phyloP scores from a whole-genome alignment of 2,888 invertebrate species.

The Ctenicera cuprea region DNA sequence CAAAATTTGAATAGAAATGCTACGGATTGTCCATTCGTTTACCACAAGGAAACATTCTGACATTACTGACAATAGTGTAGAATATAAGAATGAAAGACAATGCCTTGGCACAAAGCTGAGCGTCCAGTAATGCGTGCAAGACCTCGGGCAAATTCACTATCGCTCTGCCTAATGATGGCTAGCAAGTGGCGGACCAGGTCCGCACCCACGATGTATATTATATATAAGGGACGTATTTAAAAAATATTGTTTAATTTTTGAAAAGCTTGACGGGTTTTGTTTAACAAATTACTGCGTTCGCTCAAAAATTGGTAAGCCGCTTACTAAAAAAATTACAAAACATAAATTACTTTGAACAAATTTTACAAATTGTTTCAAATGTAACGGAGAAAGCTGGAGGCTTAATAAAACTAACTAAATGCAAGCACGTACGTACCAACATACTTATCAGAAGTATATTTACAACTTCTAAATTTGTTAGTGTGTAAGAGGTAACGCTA shows the following conservation, averaged over 20 bases:
- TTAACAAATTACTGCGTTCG: no score
- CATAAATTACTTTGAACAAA: no score
- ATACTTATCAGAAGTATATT: no score
- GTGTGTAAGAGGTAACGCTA: no score
- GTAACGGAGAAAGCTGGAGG: no score
- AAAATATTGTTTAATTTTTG: constrained; percentile 6
- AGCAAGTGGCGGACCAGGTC: constrained; percentile 55
- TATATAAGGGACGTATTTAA: constrained; percentile 51
- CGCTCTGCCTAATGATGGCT: constrained; percentile 58
- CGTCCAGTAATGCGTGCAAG: constrained; percentile 59
- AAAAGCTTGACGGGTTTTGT: no score
- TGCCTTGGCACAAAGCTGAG: constrained; percentile 54
- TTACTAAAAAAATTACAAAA: no score
- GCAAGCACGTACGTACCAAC: no score
- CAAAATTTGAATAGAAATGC: constrained; percentile 24
- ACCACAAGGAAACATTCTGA: constrained; percentile 41
- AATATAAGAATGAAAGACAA: constrained; percentile 57
- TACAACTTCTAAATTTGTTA: no score
- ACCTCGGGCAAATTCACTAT: constrained; percentile 59
- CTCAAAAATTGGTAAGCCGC: no score
- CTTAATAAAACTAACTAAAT: no score
- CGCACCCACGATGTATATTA: constrained; percentile 59
- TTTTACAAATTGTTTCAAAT: no score
- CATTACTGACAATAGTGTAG: constrained; percentile 50
- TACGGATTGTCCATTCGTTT: constrained; percentile 36